Evolutionary conservation across 1,140 invertebrate genomes (phyloP).

Genomic region (Heterodera carotae): DNA sequence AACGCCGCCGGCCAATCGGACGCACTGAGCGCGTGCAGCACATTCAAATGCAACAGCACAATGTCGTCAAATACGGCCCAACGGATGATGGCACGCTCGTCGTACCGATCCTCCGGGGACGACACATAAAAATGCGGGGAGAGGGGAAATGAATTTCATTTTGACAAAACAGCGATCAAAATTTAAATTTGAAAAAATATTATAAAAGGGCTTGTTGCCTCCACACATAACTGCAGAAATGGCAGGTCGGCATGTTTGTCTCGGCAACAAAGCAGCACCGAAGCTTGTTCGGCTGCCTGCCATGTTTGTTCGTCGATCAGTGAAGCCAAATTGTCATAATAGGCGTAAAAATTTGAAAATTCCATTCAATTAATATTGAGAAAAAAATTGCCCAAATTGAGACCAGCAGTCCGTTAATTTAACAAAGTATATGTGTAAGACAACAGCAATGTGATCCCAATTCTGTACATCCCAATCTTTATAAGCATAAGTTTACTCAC

Average conservation of each 20-base stretch:
- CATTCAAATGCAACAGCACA: conserved; percentile 46
- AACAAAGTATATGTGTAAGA: too few relatives aligned
- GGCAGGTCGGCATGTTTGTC: conserved; percentile 36
- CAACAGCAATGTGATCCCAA: too few relatives aligned
- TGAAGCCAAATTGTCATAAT: conserved; percentile 39
- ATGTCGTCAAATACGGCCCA: conserved; percentile 52
- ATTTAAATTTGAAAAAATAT: too few relatives aligned
- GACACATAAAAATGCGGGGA: conserved; percentile 37
- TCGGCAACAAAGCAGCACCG: conserved; percentile 41
- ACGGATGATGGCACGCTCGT: conserved; percentile 36
- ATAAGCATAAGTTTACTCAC: too few relatives aligned
- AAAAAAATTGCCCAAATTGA: too few relatives aligned
- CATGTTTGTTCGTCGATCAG: conserved; percentile 39
- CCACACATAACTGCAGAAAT: conserved; percentile 37
- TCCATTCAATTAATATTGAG: conserved; percentile 9
- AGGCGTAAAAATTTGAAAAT: conserved; percentile 45
- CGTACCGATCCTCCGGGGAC: conserved; percentile 41
- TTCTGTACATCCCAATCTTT: too few relatives aligned
- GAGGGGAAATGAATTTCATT: too few relatives aligned
- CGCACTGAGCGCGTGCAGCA: conserved; percentile 38
- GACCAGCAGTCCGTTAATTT: too few relatives aligned
- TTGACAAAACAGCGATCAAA: too few relatives aligned
- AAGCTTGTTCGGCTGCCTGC: conserved; percentile 37
- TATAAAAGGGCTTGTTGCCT: too few relatives aligned
- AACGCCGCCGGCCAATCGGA: conserved; percentile 41